Percentiles rank a stretch among this genome's conserved stretches.
These are phyloP conservation scores for Dicycla oo DNA, from an alignment of 2,888 invertebrate species.

Conservation along the genomic window DNA sequence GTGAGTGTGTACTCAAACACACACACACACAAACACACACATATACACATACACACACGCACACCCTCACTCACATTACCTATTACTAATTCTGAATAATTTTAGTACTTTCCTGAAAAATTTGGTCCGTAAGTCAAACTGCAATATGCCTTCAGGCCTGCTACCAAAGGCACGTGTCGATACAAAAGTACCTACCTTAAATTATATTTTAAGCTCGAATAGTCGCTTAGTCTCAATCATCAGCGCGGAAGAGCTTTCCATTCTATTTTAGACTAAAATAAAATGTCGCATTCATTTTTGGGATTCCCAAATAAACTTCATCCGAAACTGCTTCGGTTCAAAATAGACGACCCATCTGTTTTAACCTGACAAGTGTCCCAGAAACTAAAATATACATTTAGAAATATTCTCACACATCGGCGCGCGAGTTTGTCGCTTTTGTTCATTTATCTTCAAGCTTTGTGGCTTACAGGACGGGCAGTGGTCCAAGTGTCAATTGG, in stretches of 20 bases:
- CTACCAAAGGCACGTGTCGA: too few species aligned
- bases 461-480: constrained; percentile 44
- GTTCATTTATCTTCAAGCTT: constrained; percentile 56
- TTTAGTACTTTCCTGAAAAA: too few species aligned
- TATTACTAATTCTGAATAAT: too few species aligned
- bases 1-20: too few species aligned
- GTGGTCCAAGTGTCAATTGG: constrained; percentile 45
- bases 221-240: neutral
- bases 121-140: too few species aligned
- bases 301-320: constrained; percentile 40
- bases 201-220: too few species aligned
- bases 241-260: neutral
- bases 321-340: constrained; percentile 31
- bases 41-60: too few species aligned
- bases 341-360: constrained; percentile 62
- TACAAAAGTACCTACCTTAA: too few species aligned
- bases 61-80: too few species aligned
- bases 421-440: constrained; percentile 38
- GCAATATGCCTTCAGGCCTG: too few species aligned
- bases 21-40: too few species aligned
- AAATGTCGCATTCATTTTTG: constrained; percentile 30
- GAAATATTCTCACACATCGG: constrained; percentile 42
- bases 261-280: constrained; percentile 9
- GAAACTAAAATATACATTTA: constrained; percentile 64
- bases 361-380: constrained; percentile 59